phyloP scores from a whole-genome alignment of 53 echinoderm and acorn worm species.

The Luidia sarsii region DNA sequence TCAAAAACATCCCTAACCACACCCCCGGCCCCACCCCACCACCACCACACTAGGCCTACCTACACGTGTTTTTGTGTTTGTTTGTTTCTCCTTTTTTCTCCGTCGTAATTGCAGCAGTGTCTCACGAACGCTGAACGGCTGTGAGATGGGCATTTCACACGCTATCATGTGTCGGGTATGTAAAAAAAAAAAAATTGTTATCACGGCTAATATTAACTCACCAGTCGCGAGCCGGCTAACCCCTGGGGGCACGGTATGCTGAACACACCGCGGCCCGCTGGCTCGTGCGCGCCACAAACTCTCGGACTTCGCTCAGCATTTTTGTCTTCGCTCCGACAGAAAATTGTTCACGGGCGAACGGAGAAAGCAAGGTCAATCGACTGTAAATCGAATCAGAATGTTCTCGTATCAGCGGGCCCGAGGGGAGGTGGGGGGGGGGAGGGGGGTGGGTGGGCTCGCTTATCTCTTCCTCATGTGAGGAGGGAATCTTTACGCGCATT shows the following conservation, averaged over 20 bases:
- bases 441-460: too few relatives aligned
- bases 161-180: slow-evolving; percentile 51
- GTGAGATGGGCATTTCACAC: slow-evolving; percentile 16
- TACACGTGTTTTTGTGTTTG: too few relatives aligned
- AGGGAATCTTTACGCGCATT: too few relatives aligned
- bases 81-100: too few relatives aligned
- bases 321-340: slow-evolving; percentile 24
- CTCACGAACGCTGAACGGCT: not conserved
- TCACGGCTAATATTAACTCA: slow-evolving; percentile 1
- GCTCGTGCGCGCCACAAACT: not conserved
- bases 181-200: slow-evolving; percentile 1
- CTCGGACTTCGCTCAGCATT: not conserved
- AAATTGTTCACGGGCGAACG: slow-evolving; percentile 39
- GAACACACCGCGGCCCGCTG: not conserved
- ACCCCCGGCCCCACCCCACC: too few relatives aligned
- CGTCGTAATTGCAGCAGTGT: not conserved
- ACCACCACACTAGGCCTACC: too few relatives aligned
- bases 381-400: slow-evolving; percentile 33
- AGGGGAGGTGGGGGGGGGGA: too few relatives aligned
- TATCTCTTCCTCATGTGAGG: too few relatives aligned
- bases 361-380: slow-evolving; percentile 35
- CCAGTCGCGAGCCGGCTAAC: not conserved
- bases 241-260: slow-evolving; percentile 4
- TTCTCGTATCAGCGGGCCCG: not conserved
- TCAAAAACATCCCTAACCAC: too few relatives aligned